Percentiles rank a stretch among this genome's conserved stretches.
Evolutionary conservation across 2,888 invertebrate species (phyloP).

Genomic region (Pteria penguin): DNA sequence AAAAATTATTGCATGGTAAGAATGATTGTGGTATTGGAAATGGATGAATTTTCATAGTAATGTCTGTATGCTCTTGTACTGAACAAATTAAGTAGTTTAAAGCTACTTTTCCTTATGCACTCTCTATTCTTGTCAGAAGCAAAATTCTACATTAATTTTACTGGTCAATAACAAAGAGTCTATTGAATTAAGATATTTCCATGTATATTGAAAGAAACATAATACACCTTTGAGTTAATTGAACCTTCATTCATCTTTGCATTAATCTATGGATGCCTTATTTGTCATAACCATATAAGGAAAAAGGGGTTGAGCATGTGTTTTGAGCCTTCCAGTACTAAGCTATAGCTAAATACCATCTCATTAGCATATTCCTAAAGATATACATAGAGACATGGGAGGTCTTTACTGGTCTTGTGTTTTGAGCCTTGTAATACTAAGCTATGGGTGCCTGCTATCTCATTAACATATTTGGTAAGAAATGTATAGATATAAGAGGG

Average conservation of each 20-base stretch:
- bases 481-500: background rate
- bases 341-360: background rate
- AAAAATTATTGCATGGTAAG: background rate
- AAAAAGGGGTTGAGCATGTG: background rate
- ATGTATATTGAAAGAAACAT: background rate
- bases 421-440: background rate
- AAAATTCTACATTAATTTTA: too few relatives aligned
- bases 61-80: background rate
- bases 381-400: background rate
- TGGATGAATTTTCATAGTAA: background rate
- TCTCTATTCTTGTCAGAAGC: too few relatives aligned
- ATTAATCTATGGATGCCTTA: background rate
- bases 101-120: too few relatives aligned
- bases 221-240: background rate
- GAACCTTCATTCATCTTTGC: background rate
- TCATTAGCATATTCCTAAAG: background rate
- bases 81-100: too few relatives aligned
- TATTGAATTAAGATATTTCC: too few relatives aligned
- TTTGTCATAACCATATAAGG: background rate
- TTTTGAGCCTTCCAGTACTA: background rate
- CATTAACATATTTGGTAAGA: background rate
- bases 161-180: too few relatives aligned
- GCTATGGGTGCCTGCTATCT: background rate
- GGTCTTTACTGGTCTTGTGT: background rate
- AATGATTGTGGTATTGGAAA: background rate